A percentile compares a stretch with the other conserved stretches of the same genome.
These are phyloP conservation scores for Drosophila anomelani DNA, from an alignment of 2,888 invertebrate genomes.

Conservation along the genomic window DNA sequence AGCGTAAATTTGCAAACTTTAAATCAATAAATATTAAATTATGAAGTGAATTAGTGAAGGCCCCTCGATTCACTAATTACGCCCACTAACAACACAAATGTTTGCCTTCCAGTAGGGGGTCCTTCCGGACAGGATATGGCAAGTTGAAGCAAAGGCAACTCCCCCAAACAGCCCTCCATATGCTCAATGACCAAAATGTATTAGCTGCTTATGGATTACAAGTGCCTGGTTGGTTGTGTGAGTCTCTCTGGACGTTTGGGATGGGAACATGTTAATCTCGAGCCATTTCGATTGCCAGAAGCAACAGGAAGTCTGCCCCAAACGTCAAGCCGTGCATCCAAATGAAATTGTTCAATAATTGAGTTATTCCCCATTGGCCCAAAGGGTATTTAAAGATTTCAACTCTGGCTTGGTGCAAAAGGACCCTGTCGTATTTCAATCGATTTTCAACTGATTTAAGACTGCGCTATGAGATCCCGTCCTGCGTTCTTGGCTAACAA, in stretches of 20 bases:
- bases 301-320: conserved; percentile 44
- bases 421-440: conserved; percentile 51
- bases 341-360: conserved; percentile 73
- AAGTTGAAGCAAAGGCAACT: not conserved
- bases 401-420: not conserved
- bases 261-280: conserved; percentile 58
- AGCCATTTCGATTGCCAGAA: conserved; percentile 51
- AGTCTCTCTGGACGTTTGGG: not conserved
- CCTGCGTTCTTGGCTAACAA: conserved; percentile 45
- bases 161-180: conserved; percentile 47
- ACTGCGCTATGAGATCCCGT: conserved; percentile 39
- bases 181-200: conserved; percentile 63
- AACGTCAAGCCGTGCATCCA: conserved; percentile 30
- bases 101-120: conserved; percentile 44
- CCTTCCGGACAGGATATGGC: conserved; percentile 24
- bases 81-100: conserved; percentile 37
- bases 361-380: conserved; percentile 61
- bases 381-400: conserved; percentile 57
- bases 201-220: conserved; percentile 56
- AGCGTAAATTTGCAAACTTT: conserved; percentile 47
- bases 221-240: conserved; percentile 10
- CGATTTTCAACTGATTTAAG: conserved; percentile 59
- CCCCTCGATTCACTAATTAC: conserved; percentile 60
- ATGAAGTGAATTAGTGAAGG: conserved; percentile 23
- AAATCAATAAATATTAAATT: conserved; percentile 46